A percentile compares a stretch with the other conserved stretches of the same genome.
Evolutionary conservation across 2,888 invertebrate species (phyloP).

Genomic region (Oasisia sp.): DNA sequence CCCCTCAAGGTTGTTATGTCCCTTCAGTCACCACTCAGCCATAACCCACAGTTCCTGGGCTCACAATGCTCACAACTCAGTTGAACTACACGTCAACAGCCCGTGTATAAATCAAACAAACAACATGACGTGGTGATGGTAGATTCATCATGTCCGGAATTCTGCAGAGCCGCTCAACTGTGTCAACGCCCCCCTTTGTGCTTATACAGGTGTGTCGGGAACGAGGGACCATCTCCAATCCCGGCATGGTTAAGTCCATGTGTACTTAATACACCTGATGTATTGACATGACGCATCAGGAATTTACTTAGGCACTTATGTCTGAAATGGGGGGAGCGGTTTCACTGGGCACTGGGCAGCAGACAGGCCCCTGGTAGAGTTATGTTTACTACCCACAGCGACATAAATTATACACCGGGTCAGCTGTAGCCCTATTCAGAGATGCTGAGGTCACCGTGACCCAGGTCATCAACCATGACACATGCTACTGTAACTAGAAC

Average conservation of each 20-base stretch:
- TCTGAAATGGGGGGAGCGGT: no score
- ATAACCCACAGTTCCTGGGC: not conserved
- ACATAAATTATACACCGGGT: not conserved
- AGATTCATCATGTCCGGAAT: not conserved
- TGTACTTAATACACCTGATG: not conserved
- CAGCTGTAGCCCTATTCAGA: not conserved
- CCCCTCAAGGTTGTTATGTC: not conserved
- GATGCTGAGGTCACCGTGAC: not conserved
- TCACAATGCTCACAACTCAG: not conserved
- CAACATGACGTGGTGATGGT: not conserved
- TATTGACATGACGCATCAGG: not conserved
- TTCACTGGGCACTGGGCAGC: not conserved
- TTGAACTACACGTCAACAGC: not conserved
- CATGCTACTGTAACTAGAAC: not conserved
- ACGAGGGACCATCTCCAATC: not conserved
- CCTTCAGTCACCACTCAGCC: not conserved
- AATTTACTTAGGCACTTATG: not conserved
- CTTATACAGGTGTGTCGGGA: slow-evolving; percentile 34
- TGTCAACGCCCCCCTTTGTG: not conserved
- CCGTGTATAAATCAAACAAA: not conserved
- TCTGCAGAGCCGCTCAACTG: not conserved
- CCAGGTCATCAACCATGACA: not conserved
- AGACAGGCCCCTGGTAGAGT: not conserved
- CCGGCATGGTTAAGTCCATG: not conserved
- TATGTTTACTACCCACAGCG: not conserved